Evolutionary conservation across 1,140 invertebrate species (phyloP).

Genomic region (Drosophila kikkawai): DNA sequence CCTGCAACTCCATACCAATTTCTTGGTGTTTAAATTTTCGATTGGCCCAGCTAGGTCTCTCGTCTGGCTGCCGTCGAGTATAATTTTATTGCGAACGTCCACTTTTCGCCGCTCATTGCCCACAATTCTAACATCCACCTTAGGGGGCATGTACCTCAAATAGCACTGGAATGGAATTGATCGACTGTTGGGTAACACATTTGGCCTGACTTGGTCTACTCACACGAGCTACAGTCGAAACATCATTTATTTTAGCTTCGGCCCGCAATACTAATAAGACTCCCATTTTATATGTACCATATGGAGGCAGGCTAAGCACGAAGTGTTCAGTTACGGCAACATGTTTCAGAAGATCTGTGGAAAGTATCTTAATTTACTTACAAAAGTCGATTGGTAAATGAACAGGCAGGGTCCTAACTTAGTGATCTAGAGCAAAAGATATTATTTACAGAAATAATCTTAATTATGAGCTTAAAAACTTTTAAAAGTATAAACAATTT

Average conservation of each 20-base stretch:
- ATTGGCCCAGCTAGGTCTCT: background rate
- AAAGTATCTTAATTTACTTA: background rate
- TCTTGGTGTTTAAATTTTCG: background rate
- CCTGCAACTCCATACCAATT: constrained; percentile 10
- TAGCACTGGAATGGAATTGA: constrained; percentile 26
- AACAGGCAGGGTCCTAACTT: no score
- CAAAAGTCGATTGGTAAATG: no score
- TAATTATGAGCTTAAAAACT: background rate
- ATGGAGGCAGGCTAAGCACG: constrained; percentile 10
- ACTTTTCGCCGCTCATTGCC: constrained; percentile 21
- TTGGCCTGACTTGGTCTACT: constrained; percentile 16
- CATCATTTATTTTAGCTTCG: background rate
- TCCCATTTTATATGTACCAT: background rate
- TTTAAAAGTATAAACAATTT: background rate
- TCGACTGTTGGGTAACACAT: constrained; percentile 17
- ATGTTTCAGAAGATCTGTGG: constrained; percentile 11
- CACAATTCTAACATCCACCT: constrained; percentile 8
- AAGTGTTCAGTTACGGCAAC: background rate
- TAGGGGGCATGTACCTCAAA: constrained; percentile 2
- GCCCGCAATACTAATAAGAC: constrained; percentile 9
- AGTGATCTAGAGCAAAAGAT: no score
- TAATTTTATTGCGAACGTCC: background rate
- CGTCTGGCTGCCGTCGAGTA: background rate
- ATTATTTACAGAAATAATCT: no score
- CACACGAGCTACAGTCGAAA: constrained; percentile 30